Evolutionary conservation across 2,888 invertebrate genomes (phyloP), one percentile per base, ranked within the genome.

Genomic region (Yponomeuta evonymella): DNA sequence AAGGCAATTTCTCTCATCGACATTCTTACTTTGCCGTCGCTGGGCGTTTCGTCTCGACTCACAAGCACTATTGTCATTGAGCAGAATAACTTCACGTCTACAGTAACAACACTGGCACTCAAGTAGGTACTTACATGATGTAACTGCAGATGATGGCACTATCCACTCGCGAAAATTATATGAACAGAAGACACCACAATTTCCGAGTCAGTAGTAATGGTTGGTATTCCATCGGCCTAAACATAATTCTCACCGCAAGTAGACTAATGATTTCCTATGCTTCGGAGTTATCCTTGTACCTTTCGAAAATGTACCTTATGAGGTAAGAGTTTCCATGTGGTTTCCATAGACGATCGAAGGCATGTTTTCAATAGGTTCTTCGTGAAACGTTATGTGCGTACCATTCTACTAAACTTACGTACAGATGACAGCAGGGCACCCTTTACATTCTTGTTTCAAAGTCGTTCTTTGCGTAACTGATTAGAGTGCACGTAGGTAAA

Each of bases 261-360:
- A 15, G 51, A 58, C 15, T 58, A 58, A 58, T 15, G 51, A 15
- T 58, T 58, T 58, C 51, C 51, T 58, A 15, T 58, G 15, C 15
- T 58, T 58, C 51, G 15, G 51, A 58, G 8, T 58, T 58, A 58
- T 58, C 51, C 51, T 51, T 51, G 51, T 58, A 58, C 51, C 65
- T 70, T 70, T 65, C 70, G 70, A 66, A 70, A 70, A 65, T 65
- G n/a, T 9, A 11, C 12, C 0, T 29, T 8, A n/a, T 70, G 64
- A 36, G 23, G 70, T 48, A 70, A 64, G 64, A 30, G 63, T 29
- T 64, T 65, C 62, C 36, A 63, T 70, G 48, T 62, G 9, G 70
- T 36, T 12, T 2, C 23, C 23, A 23, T n/a, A 30, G 63, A 70
- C 43, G 63, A 70, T 63, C 63, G n/a, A 36, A 15, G 48, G 9